phyloP scores from a whole-genome alignment of 2,888 invertebrate genomes.

The Mesorhabditis sp. region DNA sequence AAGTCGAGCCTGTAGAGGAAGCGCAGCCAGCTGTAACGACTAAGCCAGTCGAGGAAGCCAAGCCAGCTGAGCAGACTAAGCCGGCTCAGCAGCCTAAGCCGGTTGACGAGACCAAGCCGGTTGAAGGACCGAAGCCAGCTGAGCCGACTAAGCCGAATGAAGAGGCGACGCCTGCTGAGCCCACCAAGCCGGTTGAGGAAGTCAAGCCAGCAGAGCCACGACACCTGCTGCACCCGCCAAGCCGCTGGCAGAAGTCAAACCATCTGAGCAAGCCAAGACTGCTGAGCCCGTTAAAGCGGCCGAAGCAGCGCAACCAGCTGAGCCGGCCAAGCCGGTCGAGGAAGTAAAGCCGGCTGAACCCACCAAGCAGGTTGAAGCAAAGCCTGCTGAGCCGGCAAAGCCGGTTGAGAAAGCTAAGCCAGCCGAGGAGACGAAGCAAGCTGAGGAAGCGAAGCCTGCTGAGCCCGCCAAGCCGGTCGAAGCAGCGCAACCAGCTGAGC shows the following conservation, averaged over 20 bases:
- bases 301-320: background rate
- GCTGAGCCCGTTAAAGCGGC: background rate
- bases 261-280: background rate
- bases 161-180: background rate
- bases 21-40: conserved; percentile 9
- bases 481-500: background rate
- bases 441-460: background rate
- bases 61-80: too few species aligned
- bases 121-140: background rate
- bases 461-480: background rate
- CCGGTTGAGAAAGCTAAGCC: background rate
- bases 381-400: conserved; percentile 5
- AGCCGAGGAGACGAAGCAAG: background rate
- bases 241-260: too few species aligned
- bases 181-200: conserved; percentile 1
- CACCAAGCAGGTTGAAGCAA: conserved; percentile 8
- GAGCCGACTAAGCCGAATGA: background rate
- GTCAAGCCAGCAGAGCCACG: too few species aligned
- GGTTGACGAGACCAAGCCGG: too few species aligned
- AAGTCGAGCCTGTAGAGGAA: conserved; percentile 10
- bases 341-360: conserved; percentile 18
- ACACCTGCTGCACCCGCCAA: too few species aligned
- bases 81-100: too few species aligned
- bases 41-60: conserved; percentile 10
- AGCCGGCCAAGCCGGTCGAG: background rate